Conservation (phyloP, 1,140 invertebrate species). For the Lysiphlebus fabarum region DNA sequence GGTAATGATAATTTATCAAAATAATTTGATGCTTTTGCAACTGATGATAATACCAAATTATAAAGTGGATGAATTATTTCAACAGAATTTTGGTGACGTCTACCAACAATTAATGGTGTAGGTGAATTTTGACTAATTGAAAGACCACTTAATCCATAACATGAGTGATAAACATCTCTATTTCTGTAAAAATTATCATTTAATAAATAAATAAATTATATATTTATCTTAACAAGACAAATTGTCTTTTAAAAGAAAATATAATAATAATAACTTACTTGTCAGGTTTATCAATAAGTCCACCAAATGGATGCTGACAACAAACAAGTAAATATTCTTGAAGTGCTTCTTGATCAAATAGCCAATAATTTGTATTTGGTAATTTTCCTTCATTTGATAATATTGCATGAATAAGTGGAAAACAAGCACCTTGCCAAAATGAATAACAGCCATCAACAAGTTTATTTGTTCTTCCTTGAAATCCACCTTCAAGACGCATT, state of each 20-base stretch:
- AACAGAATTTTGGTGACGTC: constrained; percentile 35
- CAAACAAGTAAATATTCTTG: constrained; percentile 94
- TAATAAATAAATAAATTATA: no score
- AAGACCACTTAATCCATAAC: constrained; percentile 92
- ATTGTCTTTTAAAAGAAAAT: no score
- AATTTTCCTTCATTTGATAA: constrained; percentile 54
- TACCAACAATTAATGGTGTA: constrained; percentile 45
- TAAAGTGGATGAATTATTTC: constrained; percentile 47
- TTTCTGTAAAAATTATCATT: constrained; percentile 71
- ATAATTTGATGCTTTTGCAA: constrained; percentile 40
- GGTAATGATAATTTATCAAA: constrained; percentile 43
- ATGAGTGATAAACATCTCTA: constrained; percentile 93
- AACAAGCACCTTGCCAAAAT: constrained; percentile 95
- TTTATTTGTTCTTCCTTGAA: constrained; percentile 96
- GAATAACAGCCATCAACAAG: constrained; percentile 98
- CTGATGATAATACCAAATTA: constrained; percentile 43
- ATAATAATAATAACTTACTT: constrained; percentile 61
- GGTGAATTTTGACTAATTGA: constrained; percentile 86
- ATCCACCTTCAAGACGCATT: constrained; percentile 88
- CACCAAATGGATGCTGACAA: constrained; percentile 87
- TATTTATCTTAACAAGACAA: no score
- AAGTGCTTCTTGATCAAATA: constrained; percentile 81
- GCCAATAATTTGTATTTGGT: constrained; percentile 55
- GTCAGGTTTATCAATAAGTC: constrained; percentile 92
- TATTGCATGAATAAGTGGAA: constrained; percentile 71